Base-by-base conservation (phyloP, 2,113 vertebrate genomes). In the Bos taurus region DNA sequence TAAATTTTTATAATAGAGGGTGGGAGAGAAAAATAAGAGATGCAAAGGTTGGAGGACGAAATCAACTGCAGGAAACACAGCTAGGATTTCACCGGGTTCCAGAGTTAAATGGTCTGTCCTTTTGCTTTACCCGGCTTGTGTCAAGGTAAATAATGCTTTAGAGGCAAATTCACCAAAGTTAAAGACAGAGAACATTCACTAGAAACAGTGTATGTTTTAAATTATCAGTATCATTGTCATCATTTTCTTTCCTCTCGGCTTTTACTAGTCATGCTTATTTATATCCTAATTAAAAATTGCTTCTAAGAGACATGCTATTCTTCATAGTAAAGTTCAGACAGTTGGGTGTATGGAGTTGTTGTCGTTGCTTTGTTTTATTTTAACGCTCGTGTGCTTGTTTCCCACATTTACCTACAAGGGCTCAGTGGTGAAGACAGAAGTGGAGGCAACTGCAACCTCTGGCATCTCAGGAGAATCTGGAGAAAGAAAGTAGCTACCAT, bases 1-100 rank as follows among this genome's bases (percentile, higher is more conserved):
- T 97, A 59, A 28, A 67, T 93, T 96, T 96, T 98, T 96, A 95
- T 43, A 90, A 87, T 93, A 40, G 7, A 56, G 33, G 6, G 57
- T 46, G 3, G 57, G n/a, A 17, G 10, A 36, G 23, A 81, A 92
- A 97, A 95, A 90, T 94, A 78, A 84, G 92, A 93, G 36, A 88
- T 23, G n/a, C 40, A 93, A 16, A 91, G 43, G 43, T 87, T 96
- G 40, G 4, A 86, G 19, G 15, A 92, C 71, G 28, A 28, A 67
- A 48, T 90, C 36, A 30, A 2, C 43, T 57, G 36, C 19, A 90
- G 54, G 50, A 97, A 97, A 84, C 60, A 48, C 43, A 81, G 54
- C 56, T 5, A 50, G 92, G 83, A 64, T 97, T 5, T 94, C 88
- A 36, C 88, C 77, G 33, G 46, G 12, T 4, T 7, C 13, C 36